phyloP scores from a whole-genome alignment of 2,797 vertebrate genomes.

The Otus scops region DNA sequence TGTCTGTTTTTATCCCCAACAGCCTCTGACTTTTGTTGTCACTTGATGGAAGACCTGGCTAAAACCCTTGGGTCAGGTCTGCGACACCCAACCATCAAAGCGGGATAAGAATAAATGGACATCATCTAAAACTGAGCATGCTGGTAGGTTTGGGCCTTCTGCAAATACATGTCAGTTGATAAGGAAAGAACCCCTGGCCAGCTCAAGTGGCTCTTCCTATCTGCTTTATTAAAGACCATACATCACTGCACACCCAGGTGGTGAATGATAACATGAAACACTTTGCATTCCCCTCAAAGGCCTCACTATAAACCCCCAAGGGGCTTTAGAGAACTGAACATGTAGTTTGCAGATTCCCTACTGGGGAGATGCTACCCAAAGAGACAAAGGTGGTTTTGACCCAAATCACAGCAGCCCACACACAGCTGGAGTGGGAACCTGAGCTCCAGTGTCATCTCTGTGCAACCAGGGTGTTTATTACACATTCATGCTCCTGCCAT shows the following conservation, averaged over 20 bases:
- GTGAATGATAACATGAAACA: rapidly evolving
- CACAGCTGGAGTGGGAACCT: background rate
- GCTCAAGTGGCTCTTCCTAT: background rate
- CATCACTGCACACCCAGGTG: background rate
- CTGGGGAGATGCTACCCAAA: background rate
- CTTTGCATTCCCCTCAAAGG: background rate
- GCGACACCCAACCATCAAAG: background rate
- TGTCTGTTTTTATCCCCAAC: background rate
- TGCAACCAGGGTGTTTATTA: background rate
- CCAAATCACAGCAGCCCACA: background rate
- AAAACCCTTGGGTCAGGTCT: background rate
- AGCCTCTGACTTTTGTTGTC: background rate
- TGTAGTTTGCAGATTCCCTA: background rate
- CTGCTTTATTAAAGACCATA: background rate
- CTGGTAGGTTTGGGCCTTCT: background rate
- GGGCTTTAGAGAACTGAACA: rapidly evolving
- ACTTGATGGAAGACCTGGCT: background rate
- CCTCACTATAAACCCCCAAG: background rate
- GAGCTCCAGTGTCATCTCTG: background rate
- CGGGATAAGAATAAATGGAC: background rate
- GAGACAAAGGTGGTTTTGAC: background rate
- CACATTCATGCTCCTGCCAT: background rate
- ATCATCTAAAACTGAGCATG: background rate
- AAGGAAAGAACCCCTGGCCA: background rate
- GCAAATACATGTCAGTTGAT: rapidly evolving